Conservation (phyloP, 2,888 invertebrate genomes). For the Rhingia campestris region DNA sequence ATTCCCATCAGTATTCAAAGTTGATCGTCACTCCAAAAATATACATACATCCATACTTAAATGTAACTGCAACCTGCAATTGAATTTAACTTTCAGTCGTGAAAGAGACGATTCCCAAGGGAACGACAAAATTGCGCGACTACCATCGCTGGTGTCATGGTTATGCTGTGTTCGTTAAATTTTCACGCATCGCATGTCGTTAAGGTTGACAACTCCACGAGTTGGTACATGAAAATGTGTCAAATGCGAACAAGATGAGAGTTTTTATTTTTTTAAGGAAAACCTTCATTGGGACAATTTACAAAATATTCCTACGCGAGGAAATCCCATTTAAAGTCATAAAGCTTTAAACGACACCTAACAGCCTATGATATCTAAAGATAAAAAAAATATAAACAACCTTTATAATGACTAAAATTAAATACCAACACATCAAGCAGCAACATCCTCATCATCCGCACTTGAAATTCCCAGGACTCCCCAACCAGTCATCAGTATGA, state of each 20-base stretch:
- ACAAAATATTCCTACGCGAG: not conserved
- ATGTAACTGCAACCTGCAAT: constrained; percentile 28
- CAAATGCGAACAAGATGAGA: constrained; percentile 18
- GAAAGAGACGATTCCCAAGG: constrained; percentile 40
- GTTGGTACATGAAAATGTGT: constrained; percentile 39
- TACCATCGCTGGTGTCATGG: constrained; percentile 42
- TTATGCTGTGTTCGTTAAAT: constrained; percentile 64
- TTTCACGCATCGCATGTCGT: constrained; percentile 61
- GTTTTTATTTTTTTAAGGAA: not conserved
- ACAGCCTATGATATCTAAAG: no score
- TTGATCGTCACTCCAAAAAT: constrained; percentile 38
- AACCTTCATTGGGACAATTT: constrained; percentile 48
- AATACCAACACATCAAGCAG: constrained; percentile 50
- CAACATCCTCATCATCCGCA: constrained; percentile 19
- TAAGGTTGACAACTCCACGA: constrained; percentile 43
- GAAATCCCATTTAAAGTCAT: not conserved
- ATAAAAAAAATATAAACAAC: constrained; percentile 7
- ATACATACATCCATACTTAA: not conserved
- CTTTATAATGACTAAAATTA: constrained; percentile 23
- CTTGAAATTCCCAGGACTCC: constrained; percentile 25
- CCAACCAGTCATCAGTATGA: constrained; percentile 38
- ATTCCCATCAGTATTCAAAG: constrained; percentile 16
- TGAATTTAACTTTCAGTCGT: constrained; percentile 40
- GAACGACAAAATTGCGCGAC: constrained; percentile 32
- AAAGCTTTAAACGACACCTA: not conserved